Evolutionary conservation across 2,797 vertebrate species (phyloP).

Genomic region (Anabas testudineus): DNA sequence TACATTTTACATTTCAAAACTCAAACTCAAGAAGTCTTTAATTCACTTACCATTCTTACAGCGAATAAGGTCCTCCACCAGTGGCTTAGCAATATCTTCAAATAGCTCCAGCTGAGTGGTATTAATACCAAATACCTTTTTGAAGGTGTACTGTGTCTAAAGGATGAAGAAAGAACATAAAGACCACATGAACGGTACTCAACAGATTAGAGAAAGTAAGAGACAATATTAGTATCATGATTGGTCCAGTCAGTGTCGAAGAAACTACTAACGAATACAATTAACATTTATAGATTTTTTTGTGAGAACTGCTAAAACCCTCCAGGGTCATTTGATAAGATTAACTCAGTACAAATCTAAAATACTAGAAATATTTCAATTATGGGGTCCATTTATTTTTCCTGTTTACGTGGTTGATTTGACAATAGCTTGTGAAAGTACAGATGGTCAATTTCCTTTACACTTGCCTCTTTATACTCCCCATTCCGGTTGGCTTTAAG

Average conservation of each 20-base stretch:
- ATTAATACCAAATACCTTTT: slow-evolving; percentile 92
- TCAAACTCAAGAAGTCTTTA: not conserved
- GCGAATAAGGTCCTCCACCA: slow-evolving; percentile 93
- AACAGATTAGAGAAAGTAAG: not conserved
- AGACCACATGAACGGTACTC: not conserved
- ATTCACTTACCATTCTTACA: slow-evolving; percentile 91
- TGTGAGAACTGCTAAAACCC: not conserved
- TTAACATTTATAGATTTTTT: not conserved
- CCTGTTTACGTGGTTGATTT: not conserved
- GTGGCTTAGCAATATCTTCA: slow-evolving; percentile 90
- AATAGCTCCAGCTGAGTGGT: slow-evolving; percentile 92
- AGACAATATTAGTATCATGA: not conserved
- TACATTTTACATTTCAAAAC: too few species aligned
- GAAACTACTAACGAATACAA: not conserved
- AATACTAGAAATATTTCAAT: not conserved
- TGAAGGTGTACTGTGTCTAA: slow-evolving; percentile 96
- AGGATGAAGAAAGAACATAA: slow-evolving; percentile 1
- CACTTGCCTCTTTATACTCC: slow-evolving; percentile 92
- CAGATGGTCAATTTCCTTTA: not conserved
- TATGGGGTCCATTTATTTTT: too few species aligned
- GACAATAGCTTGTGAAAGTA: not conserved
- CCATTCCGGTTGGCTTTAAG: slow-evolving; percentile 92
- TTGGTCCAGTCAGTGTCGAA: not conserved
- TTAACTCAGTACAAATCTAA: not conserved
- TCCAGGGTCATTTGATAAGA: not conserved